Evolutionary conservation across 2,113 vertebrate species (phyloP).

Genomic region (Aegotheles bennettii): DNA sequence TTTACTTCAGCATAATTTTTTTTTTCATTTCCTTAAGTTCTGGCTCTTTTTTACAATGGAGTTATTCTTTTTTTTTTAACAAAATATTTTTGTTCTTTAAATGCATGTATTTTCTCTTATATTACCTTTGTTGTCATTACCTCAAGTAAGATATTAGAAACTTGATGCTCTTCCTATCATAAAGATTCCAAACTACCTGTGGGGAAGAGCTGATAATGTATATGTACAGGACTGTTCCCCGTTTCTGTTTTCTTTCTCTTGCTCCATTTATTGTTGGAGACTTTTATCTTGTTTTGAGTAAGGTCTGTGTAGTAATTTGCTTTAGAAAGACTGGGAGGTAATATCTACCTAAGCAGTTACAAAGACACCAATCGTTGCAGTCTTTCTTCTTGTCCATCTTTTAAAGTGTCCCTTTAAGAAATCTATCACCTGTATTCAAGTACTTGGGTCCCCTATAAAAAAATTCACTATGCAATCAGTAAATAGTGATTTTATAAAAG

Average conservation of each 20-base stretch:
- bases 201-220: neutral
- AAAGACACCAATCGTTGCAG: neutral
- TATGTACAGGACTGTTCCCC: neutral
- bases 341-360: neutral
- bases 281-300: neutral
- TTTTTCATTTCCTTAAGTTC: neutral
- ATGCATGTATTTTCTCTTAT: neutral
- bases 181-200: neutral
- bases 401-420: neutral
- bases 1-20: neutral
- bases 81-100: neutral
- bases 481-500: neutral
- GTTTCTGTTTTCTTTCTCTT: slow-evolving; percentile 18
- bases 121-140: neutral
- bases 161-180: neutral
- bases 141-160: neutral
- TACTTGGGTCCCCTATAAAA: neutral
- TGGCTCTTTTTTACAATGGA: neutral
- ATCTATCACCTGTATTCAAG: too few species aligned
- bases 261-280: neutral
- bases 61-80: neutral
- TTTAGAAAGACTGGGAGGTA: neutral
- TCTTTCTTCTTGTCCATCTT: neutral
- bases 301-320: neutral
- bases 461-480: neutral